Percentiles rank a stretch among this genome's conserved stretches.
These are phyloP conservation scores for Sebastes hopkinsi DNA, from an alignment of 2,797 vertebrate genomes.

Conservation along the genomic window DNA sequence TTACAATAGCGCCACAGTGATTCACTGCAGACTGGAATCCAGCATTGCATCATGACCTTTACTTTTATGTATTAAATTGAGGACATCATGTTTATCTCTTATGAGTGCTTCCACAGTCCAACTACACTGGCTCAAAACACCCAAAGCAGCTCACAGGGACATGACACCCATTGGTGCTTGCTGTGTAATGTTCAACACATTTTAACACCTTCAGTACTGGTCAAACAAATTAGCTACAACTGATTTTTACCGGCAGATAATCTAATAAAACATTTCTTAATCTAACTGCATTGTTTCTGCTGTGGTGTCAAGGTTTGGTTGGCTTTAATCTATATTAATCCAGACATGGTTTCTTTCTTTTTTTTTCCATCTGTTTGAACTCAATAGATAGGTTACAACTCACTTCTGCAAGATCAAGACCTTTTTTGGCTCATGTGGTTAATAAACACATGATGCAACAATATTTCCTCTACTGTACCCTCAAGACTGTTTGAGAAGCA, in stretches of 20 bases:
- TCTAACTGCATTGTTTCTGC: background rate
- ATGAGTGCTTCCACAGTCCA: background rate
- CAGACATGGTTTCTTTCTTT: background rate
- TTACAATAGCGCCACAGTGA: slow-evolving; percentile 18
- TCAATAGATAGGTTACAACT: slow-evolving; percentile 22
- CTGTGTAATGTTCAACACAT: background rate
- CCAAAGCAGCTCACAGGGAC: background rate
- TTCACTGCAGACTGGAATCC: slow-evolving; percentile 31
- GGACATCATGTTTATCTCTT: background rate
- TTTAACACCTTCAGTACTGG: background rate
- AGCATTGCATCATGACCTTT: background rate
- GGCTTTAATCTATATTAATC: slow-evolving; percentile 6
- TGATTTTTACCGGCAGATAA: background rate
- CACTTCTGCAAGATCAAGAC: slow-evolving; percentile 15
- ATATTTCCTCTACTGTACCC: slow-evolving; percentile 1
- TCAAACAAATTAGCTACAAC: background rate
- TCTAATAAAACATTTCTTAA: background rate
- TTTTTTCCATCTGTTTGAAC: slow-evolving; percentile 14
- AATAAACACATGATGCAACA: slow-evolving; percentile 16
- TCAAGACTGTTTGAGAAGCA: background rate
- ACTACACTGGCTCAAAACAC: background rate
- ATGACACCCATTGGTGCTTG: background rate
- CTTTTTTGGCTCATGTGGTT: slow-evolving; percentile 17
- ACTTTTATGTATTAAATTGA: background rate
- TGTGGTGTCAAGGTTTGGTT: background rate